Evolutionary conservation across 2,113 vertebrate species (phyloP).

Genomic region (Actenoides hombroni): DNA sequence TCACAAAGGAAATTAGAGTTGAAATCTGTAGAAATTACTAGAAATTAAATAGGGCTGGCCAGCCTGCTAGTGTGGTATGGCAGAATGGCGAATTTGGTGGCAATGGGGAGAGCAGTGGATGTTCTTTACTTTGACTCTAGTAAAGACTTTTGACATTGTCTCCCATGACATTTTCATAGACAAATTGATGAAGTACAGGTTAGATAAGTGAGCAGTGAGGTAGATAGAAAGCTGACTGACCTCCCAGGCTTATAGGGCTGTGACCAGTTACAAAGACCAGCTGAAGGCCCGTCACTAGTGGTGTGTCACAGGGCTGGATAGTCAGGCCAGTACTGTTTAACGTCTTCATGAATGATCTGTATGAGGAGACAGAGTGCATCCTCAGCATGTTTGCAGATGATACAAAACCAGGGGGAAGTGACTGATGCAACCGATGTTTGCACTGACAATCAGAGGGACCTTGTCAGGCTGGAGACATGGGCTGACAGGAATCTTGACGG

Average conservation of each 20-base stretch:
- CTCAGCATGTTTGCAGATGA: neutral
- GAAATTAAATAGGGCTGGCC: neutral
- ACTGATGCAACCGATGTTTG: neutral
- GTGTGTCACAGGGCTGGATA: neutral
- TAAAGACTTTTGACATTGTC: neutral
- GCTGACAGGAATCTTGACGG: neutral
- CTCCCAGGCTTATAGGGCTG: neutral
- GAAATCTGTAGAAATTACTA: neutral
- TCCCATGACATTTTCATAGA: neutral
- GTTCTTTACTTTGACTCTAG: neutral
- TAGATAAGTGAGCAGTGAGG: neutral
- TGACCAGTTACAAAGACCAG: neutral
- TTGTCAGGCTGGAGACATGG: neutral
- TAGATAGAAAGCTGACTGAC: neutral
- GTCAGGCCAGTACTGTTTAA: neutral
- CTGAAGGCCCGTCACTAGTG: neutral
- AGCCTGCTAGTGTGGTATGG: neutral
- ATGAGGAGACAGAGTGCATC: neutral
- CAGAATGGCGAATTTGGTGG: neutral
- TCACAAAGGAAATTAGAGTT: neutral
- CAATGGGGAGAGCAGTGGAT: neutral
- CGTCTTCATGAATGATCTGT: neutral
- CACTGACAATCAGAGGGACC: neutral
- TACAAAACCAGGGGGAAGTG: neutral
- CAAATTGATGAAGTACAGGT: neutral